Conservation (phyloP, 2,888 invertebrate genomes). For the Lypha dubia region DNA sequence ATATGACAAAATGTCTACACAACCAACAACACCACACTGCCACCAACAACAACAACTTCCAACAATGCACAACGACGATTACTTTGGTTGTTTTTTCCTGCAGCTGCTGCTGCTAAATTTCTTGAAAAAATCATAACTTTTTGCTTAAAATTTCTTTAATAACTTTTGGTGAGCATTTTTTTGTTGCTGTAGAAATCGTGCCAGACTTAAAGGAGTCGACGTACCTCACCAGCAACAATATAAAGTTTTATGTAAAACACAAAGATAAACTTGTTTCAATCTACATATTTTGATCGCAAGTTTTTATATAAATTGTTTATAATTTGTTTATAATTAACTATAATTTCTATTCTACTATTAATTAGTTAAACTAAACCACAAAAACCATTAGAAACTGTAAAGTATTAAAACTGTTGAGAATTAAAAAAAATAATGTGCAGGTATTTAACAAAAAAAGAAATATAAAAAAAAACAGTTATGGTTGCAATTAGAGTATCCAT, state of each 20-base stretch:
- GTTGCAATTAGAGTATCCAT: conserved; percentile 31
- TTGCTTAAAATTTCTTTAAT: not conserved
- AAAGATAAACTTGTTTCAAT: conserved; percentile 33
- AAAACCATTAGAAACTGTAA: conserved; percentile 60
- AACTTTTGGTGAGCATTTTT: not conserved
- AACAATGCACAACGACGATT: conserved; percentile 19
- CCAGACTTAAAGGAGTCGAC: conserved; percentile 61
- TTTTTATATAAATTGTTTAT: conserved; percentile 31
- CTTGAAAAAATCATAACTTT: conserved; percentile 37
- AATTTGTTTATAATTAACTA: conserved; percentile 59
- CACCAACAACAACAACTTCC: conserved; percentile 32
- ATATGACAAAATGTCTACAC: conserved; percentile 59
- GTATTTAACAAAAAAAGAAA: no score
- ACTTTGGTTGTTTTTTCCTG: not conserved
- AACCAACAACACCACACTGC: not conserved
- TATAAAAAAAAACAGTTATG: conserved; percentile 33
- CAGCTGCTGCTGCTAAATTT: conserved; percentile 27
- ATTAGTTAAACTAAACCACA: conserved; percentile 63
- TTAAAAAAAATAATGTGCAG: no score
- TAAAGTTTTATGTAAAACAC: conserved; percentile 5
- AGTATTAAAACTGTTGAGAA: conserved; percentile 42
- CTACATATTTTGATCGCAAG: not conserved
- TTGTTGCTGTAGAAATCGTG: conserved; percentile 36
- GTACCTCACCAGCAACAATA: not conserved
- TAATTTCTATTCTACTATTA: conserved; percentile 59